Percentiles rank a stretch among this genome's conserved stretches.
Conservation (phyloP, 2,888 invertebrate species). For the Piscicola geometra region DNA sequence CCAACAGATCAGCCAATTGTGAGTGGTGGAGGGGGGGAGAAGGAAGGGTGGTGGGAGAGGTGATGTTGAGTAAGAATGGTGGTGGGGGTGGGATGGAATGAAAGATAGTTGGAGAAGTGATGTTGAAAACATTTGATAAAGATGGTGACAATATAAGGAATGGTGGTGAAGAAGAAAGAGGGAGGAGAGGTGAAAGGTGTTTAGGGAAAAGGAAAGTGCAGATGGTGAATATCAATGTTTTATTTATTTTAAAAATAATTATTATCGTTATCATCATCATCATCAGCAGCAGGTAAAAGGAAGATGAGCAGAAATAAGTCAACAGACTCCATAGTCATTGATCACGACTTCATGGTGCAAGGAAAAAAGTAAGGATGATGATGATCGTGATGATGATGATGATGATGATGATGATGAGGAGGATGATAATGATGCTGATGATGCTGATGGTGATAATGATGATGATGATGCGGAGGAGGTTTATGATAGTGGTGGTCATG, state of each 20-base stretch:
- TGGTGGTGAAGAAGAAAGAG: too few relatives aligned
- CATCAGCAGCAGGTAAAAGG: too few relatives aligned
- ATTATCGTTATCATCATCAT: too few relatives aligned
- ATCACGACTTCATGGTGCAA: not conserved
- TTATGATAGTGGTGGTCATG: not conserved
- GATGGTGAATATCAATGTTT: too few relatives aligned
- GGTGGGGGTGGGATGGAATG: too few relatives aligned
- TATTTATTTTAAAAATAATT: too few relatives aligned
- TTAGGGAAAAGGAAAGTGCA: not conserved
- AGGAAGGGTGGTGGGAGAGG: not conserved
- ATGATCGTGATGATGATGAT: not conserved
- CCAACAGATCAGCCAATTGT: not conserved
- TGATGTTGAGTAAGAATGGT: not conserved
- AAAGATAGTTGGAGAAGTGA: too few relatives aligned
- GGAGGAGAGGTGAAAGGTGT: too few relatives aligned
- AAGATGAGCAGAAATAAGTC: not conserved
- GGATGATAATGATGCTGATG: slow-evolving; percentile 15
- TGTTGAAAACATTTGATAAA: too few relatives aligned
- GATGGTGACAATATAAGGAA: too few relatives aligned
- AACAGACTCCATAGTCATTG: not conserved
- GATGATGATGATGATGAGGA: not conserved
- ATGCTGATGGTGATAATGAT: slow-evolving; percentile 3
- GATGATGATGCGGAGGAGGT: not conserved
- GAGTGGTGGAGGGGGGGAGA: slow-evolving; percentile 1
- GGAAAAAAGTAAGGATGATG: slow-evolving; percentile 11